Evolutionary conservation across 2,797 vertebrate genomes (phyloP).

Genomic region (Micrastur ruficollis): DNA sequence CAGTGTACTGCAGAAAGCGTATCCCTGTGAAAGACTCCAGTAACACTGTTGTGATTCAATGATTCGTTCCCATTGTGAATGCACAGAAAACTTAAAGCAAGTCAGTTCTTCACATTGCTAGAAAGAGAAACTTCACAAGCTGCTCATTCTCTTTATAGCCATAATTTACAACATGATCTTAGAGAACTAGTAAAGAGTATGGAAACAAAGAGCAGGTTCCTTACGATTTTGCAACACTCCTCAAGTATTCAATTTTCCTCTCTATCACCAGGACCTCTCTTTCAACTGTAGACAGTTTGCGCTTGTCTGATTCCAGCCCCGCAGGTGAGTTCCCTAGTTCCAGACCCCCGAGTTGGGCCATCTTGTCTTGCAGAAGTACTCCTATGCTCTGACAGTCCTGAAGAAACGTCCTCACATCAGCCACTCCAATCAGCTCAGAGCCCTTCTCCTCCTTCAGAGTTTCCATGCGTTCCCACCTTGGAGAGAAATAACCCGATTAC

Average conservation of each 20-base stretch:
- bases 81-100: not conserved
- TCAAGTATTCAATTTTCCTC: slow-evolving; percentile 82
- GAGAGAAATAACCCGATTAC: not conserved
- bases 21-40: not conserved
- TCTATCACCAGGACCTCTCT: slow-evolving; percentile 82
- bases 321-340: slow-evolving; percentile 66
- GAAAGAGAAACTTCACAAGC: not conserved
- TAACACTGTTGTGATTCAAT: not conserved
- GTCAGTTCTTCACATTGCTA: not conserved
- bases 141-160: not conserved
- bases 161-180: not conserved
- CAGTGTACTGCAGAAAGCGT: not conserved
- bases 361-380: slow-evolving; percentile 76
- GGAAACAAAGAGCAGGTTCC: not conserved
- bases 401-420: slow-evolving; percentile 80
- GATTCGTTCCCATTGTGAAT: not conserved
- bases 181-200: not conserved
- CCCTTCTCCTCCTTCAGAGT: slow-evolving; percentile 84
- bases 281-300: slow-evolving; percentile 69
- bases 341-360: slow-evolving; percentile 63
- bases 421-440: slow-evolving; percentile 77
- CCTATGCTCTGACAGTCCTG: slow-evolving; percentile 80
- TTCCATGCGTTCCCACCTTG: slow-evolving; percentile 85
- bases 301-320: slow-evolving; percentile 69
- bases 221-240: slow-evolving; percentile 81